Evolutionary conservation across 2,113 vertebrate species (phyloP).

Genomic region (Syngnathoides biaculeatus): DNA sequence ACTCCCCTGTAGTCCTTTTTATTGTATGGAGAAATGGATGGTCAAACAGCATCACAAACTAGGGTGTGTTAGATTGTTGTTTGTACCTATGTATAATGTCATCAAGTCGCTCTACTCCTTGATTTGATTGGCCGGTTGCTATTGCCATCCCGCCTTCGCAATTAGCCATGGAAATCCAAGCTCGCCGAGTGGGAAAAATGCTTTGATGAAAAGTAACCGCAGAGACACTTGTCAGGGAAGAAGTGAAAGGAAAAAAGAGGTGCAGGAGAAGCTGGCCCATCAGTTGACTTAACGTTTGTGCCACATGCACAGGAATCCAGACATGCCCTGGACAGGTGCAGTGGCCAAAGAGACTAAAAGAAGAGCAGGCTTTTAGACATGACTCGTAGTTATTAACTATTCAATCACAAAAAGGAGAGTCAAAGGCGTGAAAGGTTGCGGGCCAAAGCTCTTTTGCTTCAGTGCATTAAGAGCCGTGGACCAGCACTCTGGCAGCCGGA

Average conservation of each 20-base stretch:
- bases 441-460: conserved; percentile 79
- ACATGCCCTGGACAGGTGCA: conserved; percentile 57
- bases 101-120: no score
- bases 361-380: conserved; percentile 67
- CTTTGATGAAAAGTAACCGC: not conserved
- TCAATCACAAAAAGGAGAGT: conserved; percentile 77
- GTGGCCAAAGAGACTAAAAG: conserved; percentile 62
- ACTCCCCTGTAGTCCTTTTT: no score
- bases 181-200: not conserved
- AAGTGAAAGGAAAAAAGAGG: conserved; percentile 45
- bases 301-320: conserved; percentile 45
- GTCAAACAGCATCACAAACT: no score
- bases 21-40: no score
- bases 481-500: conserved; percentile 67
- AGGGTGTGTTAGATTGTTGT: no score
- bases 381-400: conserved; percentile 78
- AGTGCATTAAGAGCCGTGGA: conserved; percentile 76
- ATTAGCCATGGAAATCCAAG: not conserved
- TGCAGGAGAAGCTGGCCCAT: conserved; percentile 40
- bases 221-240: not conserved
- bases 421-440: conserved; percentile 78
- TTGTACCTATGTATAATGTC: no score
- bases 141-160: no score
- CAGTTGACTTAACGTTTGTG: conserved; percentile 55
- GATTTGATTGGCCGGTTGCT: no score